A percentile compares a stretch with the other conserved stretches of the same genome.
Conservation (phyloP, 2,888 invertebrate genomes). For the Aspidapion aeneum region DNA sequence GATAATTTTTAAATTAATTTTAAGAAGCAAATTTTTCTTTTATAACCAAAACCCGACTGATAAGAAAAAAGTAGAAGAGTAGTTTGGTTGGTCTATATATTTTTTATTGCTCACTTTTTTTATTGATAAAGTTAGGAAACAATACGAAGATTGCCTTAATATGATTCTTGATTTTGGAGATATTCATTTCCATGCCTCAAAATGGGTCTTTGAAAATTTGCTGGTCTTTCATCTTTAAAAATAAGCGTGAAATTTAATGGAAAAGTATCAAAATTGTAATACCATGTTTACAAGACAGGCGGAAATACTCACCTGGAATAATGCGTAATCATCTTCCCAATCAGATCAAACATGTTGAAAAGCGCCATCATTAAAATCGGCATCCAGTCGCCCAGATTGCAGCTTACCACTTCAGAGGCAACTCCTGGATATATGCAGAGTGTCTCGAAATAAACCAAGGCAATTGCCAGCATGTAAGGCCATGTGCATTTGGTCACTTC, state of each 20-base stretch:
- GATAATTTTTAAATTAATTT: slow-evolving; percentile 31
- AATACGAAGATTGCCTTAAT: too few species aligned
- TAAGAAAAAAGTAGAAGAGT: too few species aligned
- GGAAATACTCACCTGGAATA: slow-evolving; percentile 12
- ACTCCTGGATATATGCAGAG: slow-evolving; percentile 88
- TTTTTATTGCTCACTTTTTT: too few species aligned
- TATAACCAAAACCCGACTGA: not conserved
- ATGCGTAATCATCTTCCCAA: slow-evolving; percentile 52
- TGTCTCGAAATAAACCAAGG: slow-evolving; percentile 85
- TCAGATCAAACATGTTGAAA: slow-evolving; percentile 82
- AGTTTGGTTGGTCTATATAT: too few species aligned
- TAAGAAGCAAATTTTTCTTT: not conserved
- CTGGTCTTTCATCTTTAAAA: too few species aligned
- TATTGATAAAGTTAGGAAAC: too few species aligned
- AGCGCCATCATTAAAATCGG: slow-evolving; percentile 87
- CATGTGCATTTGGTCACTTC: slow-evolving; percentile 81
- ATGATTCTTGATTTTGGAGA: too few species aligned
- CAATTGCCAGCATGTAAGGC: slow-evolving; percentile 89
- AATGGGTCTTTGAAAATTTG: too few species aligned
- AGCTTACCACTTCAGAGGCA: slow-evolving; percentile 83
- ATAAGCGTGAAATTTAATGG: too few species aligned
- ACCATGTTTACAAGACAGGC: too few species aligned
- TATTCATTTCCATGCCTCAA: too few species aligned
- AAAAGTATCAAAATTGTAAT: too few species aligned
- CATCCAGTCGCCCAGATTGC: slow-evolving; percentile 83